Evolutionary conservation across 2,888 invertebrate genomes (phyloP).

Genomic region (Meiosimyza platycephala): DNA sequence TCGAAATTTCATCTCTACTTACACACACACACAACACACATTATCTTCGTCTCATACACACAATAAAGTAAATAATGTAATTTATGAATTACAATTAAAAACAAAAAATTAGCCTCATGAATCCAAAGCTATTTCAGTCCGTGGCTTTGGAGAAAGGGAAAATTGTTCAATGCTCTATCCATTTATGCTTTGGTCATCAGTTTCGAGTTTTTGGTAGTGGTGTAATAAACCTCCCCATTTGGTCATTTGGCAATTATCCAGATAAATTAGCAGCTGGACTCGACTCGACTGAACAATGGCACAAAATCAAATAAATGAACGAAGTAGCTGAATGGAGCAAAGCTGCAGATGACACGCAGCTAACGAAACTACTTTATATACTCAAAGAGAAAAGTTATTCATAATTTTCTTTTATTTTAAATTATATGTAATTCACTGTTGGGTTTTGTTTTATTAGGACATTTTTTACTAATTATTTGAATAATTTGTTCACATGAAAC

Average conservation of each 20-base stretch:
- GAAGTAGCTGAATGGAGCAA: constrained; percentile 30
- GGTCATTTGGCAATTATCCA: constrained; percentile 67
- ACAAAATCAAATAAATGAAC: constrained; percentile 50
- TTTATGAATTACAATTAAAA: constrained; percentile 66
- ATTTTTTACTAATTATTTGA: no score
- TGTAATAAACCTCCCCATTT: constrained; percentile 65
- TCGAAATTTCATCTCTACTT: background rate
- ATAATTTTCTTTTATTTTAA: background rate
- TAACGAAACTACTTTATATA: background rate
- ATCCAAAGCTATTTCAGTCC: constrained; percentile 39
- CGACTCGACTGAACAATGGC: constrained; percentile 42
- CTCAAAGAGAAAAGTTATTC: background rate
- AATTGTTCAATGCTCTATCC: constrained; percentile 22
- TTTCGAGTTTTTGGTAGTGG: constrained; percentile 49
- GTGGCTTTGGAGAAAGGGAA: background rate
- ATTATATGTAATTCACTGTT: background rate
- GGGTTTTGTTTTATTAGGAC: background rate
- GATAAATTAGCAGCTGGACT: constrained; percentile 64
- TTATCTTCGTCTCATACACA: background rate
- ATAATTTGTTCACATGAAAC: no score
- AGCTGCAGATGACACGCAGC: constrained; percentile 10
- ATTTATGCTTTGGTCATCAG: constrained; percentile 58
- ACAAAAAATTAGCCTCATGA: constrained; percentile 54
- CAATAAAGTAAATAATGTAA: constrained; percentile 55
- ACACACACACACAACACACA: background rate